Conservation (phyloP, 1,140 invertebrate species). For the Drosophila grimshawi region DNA sequence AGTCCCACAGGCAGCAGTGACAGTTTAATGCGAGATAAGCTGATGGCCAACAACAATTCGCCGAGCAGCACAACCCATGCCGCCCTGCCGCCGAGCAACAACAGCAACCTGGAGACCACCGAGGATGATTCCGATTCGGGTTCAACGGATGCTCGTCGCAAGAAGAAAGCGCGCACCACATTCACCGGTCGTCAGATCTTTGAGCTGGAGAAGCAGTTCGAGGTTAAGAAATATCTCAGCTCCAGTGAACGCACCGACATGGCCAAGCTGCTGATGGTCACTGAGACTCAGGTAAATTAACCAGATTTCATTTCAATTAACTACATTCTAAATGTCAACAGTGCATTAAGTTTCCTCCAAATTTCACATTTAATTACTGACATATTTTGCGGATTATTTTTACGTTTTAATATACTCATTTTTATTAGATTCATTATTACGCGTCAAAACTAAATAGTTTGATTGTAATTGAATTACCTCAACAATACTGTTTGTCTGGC, state of each 20-base stretch:
- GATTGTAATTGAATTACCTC: slow-evolving; percentile 23
- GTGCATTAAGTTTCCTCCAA: slow-evolving; percentile 9
- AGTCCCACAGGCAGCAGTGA: slow-evolving; percentile 76
- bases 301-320: too few species aligned
- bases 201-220: slow-evolving; percentile 97
- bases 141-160: slow-evolving; percentile 89
- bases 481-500: background rate
- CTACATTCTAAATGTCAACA: slow-evolving; percentile 4
- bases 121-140: slow-evolving; percentile 87
- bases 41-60: slow-evolving; percentile 57
- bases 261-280: slow-evolving; percentile 96
- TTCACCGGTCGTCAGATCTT: slow-evolving; percentile 98
- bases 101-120: slow-evolving; percentile 75
- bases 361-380: slow-evolving; percentile 35
- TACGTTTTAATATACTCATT: slow-evolving; percentile 47
- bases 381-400: slow-evolving; percentile 20
- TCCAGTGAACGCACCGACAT: slow-evolving; percentile 97
- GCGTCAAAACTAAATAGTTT: slow-evolving; percentile 31
- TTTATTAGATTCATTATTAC: slow-evolving; percentile 40
- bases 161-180: slow-evolving; percentile 97
- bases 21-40: slow-evolving; percentile 70
- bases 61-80: slow-evolving; percentile 34
- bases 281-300: slow-evolving; percentile 95
- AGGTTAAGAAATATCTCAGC: slow-evolving; percentile 97
- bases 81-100: slow-evolving; percentile 23